Percentiles rank a stretch among this genome's conserved stretches.
Conservation (phyloP, 2,888 invertebrate species). For the Nipponacmea schrenckii region DNA sequence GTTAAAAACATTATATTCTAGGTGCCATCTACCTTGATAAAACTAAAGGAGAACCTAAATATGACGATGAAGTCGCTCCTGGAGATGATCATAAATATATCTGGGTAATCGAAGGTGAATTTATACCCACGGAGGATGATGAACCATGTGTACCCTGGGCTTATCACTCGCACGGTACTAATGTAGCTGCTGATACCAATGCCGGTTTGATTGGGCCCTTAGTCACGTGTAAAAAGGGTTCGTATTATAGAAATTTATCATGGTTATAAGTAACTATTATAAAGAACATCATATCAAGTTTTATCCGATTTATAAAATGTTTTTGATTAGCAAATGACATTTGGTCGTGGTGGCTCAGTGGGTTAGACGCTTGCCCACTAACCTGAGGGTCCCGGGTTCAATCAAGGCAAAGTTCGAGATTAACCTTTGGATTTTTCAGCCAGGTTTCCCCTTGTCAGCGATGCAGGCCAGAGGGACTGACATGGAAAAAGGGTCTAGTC, state of each 20-base stretch:
- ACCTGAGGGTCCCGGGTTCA: no score
- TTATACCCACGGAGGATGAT: slow-evolving; percentile 42
- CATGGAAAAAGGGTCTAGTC: no score
- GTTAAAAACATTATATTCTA: slow-evolving; percentile 8
- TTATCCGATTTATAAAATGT: no score
- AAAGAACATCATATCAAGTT: no score
- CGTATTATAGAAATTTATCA: background rate
- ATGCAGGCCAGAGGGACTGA: no score
- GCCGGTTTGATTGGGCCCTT: slow-evolving; percentile 46
- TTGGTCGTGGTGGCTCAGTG: no score
- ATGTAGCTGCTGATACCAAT: slow-evolving; percentile 40
- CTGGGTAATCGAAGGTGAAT: slow-evolving; percentile 43
- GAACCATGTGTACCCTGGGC: slow-evolving; percentile 45
- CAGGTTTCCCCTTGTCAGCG: no score
- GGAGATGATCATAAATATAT: slow-evolving; percentile 36
- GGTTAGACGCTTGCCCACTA: no score
- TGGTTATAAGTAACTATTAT: no score
- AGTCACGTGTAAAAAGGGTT: slow-evolving; percentile 45
- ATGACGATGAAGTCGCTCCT: slow-evolving; percentile 43
- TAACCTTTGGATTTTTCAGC: no score
- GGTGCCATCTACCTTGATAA: slow-evolving; percentile 48
- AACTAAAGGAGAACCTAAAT: slow-evolving; percentile 29
- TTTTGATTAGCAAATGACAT: no score
- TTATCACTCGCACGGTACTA: slow-evolving; percentile 47
- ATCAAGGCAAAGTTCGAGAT: no score